phyloP scores from a whole-genome alignment of 1,140 invertebrate species.

The Zeugodacus cucurbitae region DNA sequence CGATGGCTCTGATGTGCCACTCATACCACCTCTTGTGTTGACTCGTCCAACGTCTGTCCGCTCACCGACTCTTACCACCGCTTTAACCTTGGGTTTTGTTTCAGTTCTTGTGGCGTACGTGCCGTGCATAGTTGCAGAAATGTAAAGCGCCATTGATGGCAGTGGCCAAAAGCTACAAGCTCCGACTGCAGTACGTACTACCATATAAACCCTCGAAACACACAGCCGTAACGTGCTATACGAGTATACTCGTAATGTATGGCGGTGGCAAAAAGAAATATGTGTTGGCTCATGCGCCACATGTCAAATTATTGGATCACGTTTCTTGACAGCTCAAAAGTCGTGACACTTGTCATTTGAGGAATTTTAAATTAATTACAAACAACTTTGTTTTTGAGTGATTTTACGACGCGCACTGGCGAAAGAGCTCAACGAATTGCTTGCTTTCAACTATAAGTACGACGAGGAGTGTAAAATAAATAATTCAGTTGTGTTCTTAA shows the following conservation, averaged over 20 bases:
- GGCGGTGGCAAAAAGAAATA: neutral
- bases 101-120: neutral
- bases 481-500: too few species aligned
- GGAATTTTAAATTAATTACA: slow-evolving; percentile 7
- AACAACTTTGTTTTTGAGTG: neutral
- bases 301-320: slow-evolving; percentile 11
- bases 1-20: neutral
- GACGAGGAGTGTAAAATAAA: too few species aligned
- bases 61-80: neutral
- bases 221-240: neutral
- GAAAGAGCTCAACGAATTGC: neutral
- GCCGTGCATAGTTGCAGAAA: neutral
- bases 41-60: neutral
- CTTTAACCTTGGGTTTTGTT: neutral
- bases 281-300: neutral
- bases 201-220: neutral
- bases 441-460: too few species aligned
- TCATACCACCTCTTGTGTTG: neutral
- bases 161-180: neutral
- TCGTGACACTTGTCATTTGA: neutral
- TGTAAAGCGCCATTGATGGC: neutral
- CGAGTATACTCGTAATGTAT: neutral
- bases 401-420: neutral
- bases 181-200: neutral
- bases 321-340: slow-evolving; percentile 29